Base-by-base conservation (phyloP, 2,113 vertebrate species). In the Sylvicapra grimmia region DNA sequence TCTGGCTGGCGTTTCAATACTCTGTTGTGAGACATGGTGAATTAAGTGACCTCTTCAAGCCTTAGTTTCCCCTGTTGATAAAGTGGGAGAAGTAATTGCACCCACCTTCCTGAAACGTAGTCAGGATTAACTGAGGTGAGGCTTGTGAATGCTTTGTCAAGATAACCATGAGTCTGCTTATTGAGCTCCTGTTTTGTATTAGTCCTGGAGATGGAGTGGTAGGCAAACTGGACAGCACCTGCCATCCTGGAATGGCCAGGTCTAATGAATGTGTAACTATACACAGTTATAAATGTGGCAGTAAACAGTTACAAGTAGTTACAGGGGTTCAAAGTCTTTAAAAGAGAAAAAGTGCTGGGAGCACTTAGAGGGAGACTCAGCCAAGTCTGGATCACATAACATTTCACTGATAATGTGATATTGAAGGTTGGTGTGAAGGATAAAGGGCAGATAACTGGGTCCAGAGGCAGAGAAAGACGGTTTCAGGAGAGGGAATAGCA, bases 191-290 rank as follows among this genome's bases (percentile, higher is more conserved):
- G 7, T 65, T 58, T 29, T 6, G n/a, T 86, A 31, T 54, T 14
- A 13, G 11, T 44, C 33, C 10, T 77, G 47, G 36, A 86, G 33
- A 13, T 12, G 49, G n/a, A 56, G 23, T 47, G 19, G 27, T 25
- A 44, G 87, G 36, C 21, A n/a, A 6, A 58, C 14, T 47, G 49
- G 53, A 79, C 19, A 61, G 51, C 75, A 12, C 31, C 31, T 72
- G 10, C 51, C 11, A 1, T 27, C 3, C 1, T n/a, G 6, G 21
- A 40, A 9, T n/a, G 49, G 36, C 18, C 19, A 7, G 27, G 54
- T 89, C 49, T 44, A 23, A 68, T 65, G 47, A 47, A 58, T 86
- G 19, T 49, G 1, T 47, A 65, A 49, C 15, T 92, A 3, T 63
- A 16, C 40, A 44, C 2, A 58, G 33, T 63, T 75, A 29, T 2